A percentile compares a stretch with the other conserved stretches of the same genome.
Conservation (phyloP, 1,140 invertebrate genomes). For the Ctenoplectra terminalis region DNA sequence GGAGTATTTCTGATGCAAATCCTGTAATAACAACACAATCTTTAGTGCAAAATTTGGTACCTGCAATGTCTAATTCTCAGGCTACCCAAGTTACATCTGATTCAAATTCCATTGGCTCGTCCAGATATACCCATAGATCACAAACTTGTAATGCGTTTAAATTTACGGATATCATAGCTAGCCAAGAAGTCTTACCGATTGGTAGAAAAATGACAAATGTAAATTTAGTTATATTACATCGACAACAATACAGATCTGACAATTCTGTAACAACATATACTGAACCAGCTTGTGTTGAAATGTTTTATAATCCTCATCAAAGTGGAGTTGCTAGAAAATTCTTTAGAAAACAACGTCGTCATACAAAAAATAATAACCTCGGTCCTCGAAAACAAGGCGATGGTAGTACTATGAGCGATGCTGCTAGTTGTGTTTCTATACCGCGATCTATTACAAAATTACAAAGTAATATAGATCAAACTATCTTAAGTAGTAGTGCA, state of each 20-base stretch:
- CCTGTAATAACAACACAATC: constrained; percentile 83
- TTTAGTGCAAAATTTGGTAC: constrained; percentile 74
- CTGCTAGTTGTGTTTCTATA: constrained; percentile 80
- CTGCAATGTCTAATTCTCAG: constrained; percentile 77
- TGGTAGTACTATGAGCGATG: constrained; percentile 85
- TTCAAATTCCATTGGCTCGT: constrained; percentile 78
- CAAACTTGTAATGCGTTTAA: constrained; percentile 74
- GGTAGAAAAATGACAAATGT: constrained; percentile 83
- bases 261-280: constrained; percentile 88
- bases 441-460: constrained; percentile 82
- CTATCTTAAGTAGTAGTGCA: constrained; percentile 86
- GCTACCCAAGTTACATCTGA: constrained; percentile 79
- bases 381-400: constrained; percentile 86
- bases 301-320: constrained; percentile 96
- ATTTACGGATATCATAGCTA: constrained; percentile 46
- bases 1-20: constrained; percentile 87
- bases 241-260: constrained; percentile 88
- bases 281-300: constrained; percentile 86
- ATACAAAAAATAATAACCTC: constrained; percentile 89
- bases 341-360: constrained; percentile 92
- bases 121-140: constrained; percentile 75
- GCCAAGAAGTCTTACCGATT: constrained; percentile 75
- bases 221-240: constrained; percentile 87
- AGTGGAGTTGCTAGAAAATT: constrained; percentile 95
- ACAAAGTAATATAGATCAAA: constrained; percentile 84